A percentile compares a stretch with the other conserved stretches of the same genome.
These are phyloP conservation scores for Neolamprologus sp. DNA, from an alignment of 2,113 vertebrate species.

Conservation along the genomic window DNA sequence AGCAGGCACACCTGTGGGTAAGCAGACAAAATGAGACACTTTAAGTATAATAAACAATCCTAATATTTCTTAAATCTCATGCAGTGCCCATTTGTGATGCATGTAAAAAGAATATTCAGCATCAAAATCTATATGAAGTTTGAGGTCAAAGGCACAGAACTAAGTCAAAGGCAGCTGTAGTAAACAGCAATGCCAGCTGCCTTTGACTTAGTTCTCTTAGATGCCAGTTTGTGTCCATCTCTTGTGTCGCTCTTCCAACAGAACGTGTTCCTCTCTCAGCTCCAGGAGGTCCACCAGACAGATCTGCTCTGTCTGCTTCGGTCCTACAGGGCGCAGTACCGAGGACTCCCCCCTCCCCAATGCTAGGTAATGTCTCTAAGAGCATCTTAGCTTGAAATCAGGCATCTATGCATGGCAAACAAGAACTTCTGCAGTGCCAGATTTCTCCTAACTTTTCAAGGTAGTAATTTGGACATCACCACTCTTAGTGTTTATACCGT, in stretches of 20 bases:
- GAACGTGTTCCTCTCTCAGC: slow-evolving; percentile 66
- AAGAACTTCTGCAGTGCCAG: not conserved
- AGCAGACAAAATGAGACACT: not conserved
- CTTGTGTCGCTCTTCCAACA: not conserved
- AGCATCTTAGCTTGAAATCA: not conserved
- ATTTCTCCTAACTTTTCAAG: not conserved
- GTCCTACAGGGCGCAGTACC: slow-evolving; percentile 53
- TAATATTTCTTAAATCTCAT: not conserved
- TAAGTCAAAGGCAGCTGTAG: not conserved
- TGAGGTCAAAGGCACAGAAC: not conserved
- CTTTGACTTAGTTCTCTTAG: not conserved
- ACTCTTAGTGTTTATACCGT: not conserved
- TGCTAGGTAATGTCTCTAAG: slow-evolving; percentile 62
- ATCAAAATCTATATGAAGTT: not conserved
- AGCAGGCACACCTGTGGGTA: slow-evolving; percentile 65
- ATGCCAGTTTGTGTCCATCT: not conserved
- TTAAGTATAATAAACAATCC: not conserved
- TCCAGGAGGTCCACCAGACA: slow-evolving; percentile 86
- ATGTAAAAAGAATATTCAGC: not conserved
- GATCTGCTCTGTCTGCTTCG: slow-evolving; percentile 57
- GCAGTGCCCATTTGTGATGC: fast-evolving
- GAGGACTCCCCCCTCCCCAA: slow-evolving; percentile 78
- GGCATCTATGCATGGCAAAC: not conserved
- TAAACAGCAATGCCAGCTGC: not conserved
- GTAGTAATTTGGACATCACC: not conserved